Percentiles rank a stretch among this genome's conserved stretches.
phyloP scores from a whole-genome alignment of 1,140 invertebrate genomes.

The Eulimnadia texana region DNA sequence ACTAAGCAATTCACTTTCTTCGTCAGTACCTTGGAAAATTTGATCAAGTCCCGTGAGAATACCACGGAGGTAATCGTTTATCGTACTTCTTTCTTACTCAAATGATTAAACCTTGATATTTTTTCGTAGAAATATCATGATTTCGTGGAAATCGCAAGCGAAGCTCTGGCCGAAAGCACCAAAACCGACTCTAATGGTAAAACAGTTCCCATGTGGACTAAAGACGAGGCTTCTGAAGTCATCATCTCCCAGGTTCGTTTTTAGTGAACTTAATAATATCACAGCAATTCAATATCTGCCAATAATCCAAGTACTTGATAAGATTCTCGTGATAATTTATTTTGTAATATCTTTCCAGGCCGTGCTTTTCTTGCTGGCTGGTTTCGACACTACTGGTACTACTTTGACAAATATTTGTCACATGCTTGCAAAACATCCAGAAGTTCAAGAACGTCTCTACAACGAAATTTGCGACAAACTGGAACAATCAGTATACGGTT shows the following conservation, averaged over 20 bases:
- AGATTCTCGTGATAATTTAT: neutral
- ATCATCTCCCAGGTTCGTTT: constrained; percentile 2
- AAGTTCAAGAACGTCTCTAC: constrained; percentile 33
- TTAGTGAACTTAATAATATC: neutral
- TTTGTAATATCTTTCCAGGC: constrained; percentile 31
- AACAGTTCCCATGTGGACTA: neutral
- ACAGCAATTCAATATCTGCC: neutral
- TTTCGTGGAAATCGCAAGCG: neutral
- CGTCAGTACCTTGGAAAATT: neutral
- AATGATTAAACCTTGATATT: neutral
- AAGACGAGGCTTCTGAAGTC: constrained; percentile 11
- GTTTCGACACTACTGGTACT: constrained; percentile 60
- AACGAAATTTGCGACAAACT: constrained; percentile 24
- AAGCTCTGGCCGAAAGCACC: neutral
- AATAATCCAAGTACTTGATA: neutral
- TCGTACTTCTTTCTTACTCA: too few species aligned
- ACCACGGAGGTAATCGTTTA: neutral
- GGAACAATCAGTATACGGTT: constrained; percentile 11
- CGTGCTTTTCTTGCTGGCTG: constrained; percentile 52
- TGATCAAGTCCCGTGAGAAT: neutral
- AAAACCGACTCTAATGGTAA: neutral
- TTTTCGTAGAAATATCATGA: constrained; percentile 7
- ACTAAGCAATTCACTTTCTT: neutral
- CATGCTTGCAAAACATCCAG: constrained; percentile 47
- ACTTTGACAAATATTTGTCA: constrained; percentile 47